Conservation (phyloP, 1,140 invertebrate genomes). For the Tetramorium parvispinum region DNA sequence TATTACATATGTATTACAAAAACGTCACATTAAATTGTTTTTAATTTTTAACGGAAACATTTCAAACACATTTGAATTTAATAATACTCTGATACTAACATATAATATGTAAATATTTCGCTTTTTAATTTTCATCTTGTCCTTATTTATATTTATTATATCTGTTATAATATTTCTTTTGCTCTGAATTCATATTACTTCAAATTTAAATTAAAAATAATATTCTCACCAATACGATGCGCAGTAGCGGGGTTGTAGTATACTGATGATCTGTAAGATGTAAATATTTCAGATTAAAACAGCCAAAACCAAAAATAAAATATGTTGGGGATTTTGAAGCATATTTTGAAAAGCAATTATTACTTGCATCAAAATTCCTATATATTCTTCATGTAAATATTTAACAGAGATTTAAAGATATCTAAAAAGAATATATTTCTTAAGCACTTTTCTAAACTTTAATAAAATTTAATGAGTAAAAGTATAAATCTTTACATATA, state of each 20-base stretch:
- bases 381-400: not conserved
- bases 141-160: not conserved
- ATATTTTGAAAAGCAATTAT: not conserved
- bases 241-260: not conserved
- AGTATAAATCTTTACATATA: not conserved
- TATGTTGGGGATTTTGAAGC: no score
- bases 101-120: no score
- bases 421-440: not conserved
- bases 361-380: not conserved
- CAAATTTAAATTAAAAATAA: slow-evolving; percentile 4
- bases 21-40: not conserved
- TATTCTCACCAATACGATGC: not conserved
- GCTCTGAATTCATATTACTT: not conserved
- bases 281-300: not conserved
- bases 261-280: not conserved
- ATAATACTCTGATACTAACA: no score
- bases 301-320: not conserved
- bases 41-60: not conserved
- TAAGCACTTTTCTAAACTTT: not conserved
- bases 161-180: not conserved
- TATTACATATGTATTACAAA: not conserved
- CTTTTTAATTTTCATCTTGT: no score
- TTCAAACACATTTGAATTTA: not conserved
- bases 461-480: not conserved
- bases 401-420: not conserved